Base-by-base conservation (phyloP, 2,888 invertebrate species). In the Mantis religiosa region DNA sequence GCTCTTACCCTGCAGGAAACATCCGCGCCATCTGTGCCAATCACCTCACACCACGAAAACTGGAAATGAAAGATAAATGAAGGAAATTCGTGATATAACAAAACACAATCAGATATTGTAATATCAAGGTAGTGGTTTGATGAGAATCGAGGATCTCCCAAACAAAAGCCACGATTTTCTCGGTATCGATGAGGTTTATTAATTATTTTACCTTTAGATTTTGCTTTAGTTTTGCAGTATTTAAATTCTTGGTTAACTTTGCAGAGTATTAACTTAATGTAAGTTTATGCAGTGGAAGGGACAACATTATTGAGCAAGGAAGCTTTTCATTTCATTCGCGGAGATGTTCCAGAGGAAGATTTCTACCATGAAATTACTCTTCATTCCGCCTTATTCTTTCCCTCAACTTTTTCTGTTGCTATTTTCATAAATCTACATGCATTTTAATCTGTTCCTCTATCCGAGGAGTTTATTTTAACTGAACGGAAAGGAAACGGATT, bases 351-450 rank as follows among this genome's bases (percentile, higher is more conserved):
- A 86, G 28, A 25, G 25, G 20, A 87, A 82, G 27, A 82, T 41
- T 30, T 41, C 82, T 82, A 87, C 87, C 87, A 87, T 87, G 87
- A 87, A 87, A 87, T 87, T 82, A 82, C 87, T 82, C 87, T 27
- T 27, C 25, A 25, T 12, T 87, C n/a, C 30, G 41, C 82, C 82
- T n/a, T 82, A 28, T 87, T 87, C 84, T 85, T 85, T 71, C 54
- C 54, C 25, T 71, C 54, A 71, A 71, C 54, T 71, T 71, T 71
- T 71, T 71, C 54, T 71, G 54, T 71, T 71, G 54, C 54, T 82
- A 82, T 87, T 87, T 87, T 87, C 87, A 87, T 87, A 87, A 87
- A 87, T 87, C 82, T 87, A 82, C 87, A 87, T 82, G 71, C 27
- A 82, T 28, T 87, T 87, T 87, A 87, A 82, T 87, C 87, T 87